Evolutionary conservation across 2,888 invertebrate genomes (phyloP), one percentile per base, ranked within the genome.

Genomic region (Siphlonurus alternatus): DNA sequence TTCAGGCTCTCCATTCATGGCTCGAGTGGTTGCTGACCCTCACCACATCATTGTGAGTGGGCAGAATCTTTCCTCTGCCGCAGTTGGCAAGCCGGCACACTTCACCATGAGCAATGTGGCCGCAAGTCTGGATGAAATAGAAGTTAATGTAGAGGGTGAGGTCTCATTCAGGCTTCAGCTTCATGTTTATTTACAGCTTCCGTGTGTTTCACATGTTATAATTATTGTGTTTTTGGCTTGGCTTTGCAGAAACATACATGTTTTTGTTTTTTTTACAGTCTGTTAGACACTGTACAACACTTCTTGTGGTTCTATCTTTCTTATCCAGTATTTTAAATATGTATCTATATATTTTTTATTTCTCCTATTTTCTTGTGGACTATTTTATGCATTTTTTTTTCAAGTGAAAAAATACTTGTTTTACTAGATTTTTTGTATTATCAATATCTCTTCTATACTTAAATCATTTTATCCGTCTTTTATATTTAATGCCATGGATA

Each of bases 111-210:
- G 78, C 70, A 80, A 80, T 70, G 78, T 80, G 53, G 86, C 88
- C 67, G 88, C 91, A 71, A 87, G 90, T 72, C 84, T 94, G 71
- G 92, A 93, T 75, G 93, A 94, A 77, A 89, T 94, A 71, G 94
- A 94, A 82, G 92, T 96, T 74, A 92, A 93, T 79, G 93, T 96
- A 78, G 93, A 95, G 87, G 93, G 93, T 94, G 81, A 81, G 81
- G 73, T 64, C n/a, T n/a, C n/a, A n/a, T n/a, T n/a, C 65, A 18
- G n/a, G n/a, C n/a, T n/a, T n/a, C n/a, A n/a, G n/a, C n/a, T n/a
- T n/a, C n/a, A n/a, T n/a, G n/a, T n/a, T n/a, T n/a, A n/a, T n/a
- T n/a, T n/a, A n/a, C n/a, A n/a, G n/a, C n/a, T n/a, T n/a, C n/a
- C n/a, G n/a, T n/a, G n/a, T n/a, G n/a, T n/a, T n/a, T n/a, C n/a